These are phyloP conservation scores for Nanorana parkeri DNA, from an alignment of 2,113 vertebrate species.

Conservation along the genomic window DNA sequence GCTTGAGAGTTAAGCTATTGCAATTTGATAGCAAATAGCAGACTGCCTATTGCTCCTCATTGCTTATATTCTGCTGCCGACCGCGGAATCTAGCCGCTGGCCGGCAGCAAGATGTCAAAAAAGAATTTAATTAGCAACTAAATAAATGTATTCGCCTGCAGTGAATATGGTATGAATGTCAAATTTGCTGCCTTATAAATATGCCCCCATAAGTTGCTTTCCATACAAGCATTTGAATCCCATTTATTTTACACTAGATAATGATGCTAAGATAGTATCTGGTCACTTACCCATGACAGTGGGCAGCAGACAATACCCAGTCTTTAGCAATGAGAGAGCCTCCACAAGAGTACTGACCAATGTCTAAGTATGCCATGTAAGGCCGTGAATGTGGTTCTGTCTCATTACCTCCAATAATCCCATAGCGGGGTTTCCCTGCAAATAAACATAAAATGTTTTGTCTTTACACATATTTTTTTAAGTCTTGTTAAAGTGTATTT, in stretches of 20 bases:
- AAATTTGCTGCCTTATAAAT: no score
- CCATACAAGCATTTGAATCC: no score
- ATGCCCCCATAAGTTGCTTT: no score
- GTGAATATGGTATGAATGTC: no score
- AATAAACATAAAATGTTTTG: constrained; percentile 8
- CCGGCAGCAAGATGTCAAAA: no score
- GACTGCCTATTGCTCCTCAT: no score
- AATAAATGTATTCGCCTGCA: no score
- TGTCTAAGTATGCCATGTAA: constrained; percentile 59
- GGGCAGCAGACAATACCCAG: constrained; percentile 67
- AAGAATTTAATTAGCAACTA: no score
- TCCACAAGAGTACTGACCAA: accelerated
- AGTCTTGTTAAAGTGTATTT: background rate
- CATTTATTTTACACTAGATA: background rate
- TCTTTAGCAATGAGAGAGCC: constrained; percentile 64
- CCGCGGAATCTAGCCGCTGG: no score
- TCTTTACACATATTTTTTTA: background rate
- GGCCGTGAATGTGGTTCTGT: constrained; percentile 64
- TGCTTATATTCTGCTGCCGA: no score
- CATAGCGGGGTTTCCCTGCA: constrained; percentile 52
- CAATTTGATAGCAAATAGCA: no score
- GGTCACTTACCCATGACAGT: constrained; percentile 63
- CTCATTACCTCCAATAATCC: constrained; percentile 62
- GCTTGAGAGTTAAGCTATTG: no score
- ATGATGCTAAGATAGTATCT: background rate